Percentiles rank a stretch among this genome's conserved stretches.
Evolutionary conservation across 2,888 invertebrate genomes (phyloP).

Genomic region (Drymonia ruficornis): DNA sequence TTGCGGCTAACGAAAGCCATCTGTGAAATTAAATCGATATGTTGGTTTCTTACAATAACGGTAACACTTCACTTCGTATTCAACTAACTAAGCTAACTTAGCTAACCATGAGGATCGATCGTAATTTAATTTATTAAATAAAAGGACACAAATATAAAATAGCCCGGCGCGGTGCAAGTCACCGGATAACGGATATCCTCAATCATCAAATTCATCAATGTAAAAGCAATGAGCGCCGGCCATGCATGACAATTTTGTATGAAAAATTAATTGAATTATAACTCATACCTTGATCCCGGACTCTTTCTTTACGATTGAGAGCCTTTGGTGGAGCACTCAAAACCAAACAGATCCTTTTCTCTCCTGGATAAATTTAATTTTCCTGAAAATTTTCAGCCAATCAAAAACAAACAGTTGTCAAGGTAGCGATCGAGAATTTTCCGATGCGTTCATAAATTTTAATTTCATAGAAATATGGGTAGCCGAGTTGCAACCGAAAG

Average conservation of each 20-base stretch:
- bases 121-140: constrained; percentile 43
- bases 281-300: constrained; percentile 1
- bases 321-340: background rate
- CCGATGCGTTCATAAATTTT: constrained; percentile 55
- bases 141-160: constrained; percentile 20
- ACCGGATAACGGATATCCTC: constrained; percentile 78
- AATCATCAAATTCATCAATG: constrained; percentile 34
- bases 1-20: constrained; percentile 68
- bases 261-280: background rate
- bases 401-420: constrained; percentile 81
- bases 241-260: background rate
- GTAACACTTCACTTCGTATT: constrained; percentile 11
- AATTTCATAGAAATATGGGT: background rate
- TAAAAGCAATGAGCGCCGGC: background rate
- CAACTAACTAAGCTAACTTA: constrained; percentile 13
- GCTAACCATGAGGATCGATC: constrained; percentile 15
- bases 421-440: constrained; percentile 58
- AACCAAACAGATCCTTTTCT: constrained; percentile 2
- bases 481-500: too few relatives aligned
- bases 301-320: background rate
- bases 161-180: constrained; percentile 26
- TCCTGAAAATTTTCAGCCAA: constrained; percentile 72
- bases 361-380: constrained; percentile 49
- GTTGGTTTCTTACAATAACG: constrained; percentile 14
- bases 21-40: constrained; percentile 52